Conservation (phyloP, 2,888 invertebrate genomes). For the Carpatolechia fugitivella region DNA sequence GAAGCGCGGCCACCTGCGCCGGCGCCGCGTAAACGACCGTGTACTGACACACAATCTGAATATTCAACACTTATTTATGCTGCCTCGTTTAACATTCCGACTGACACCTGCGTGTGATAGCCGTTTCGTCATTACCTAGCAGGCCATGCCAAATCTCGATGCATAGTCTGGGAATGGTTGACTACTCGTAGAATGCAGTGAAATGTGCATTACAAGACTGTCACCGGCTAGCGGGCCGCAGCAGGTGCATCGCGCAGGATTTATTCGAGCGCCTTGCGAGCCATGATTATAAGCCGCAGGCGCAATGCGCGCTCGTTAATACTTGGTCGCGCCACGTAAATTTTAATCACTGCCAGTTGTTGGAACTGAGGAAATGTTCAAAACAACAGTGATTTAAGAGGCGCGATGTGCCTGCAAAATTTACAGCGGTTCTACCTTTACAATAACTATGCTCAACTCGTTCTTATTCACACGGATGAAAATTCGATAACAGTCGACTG, state of each 20-base stretch:
- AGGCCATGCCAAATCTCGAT: slow-evolving; percentile 31
- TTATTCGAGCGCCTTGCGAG: slow-evolving; percentile 63
- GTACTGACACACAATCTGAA: slow-evolving; percentile 77
- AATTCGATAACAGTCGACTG: slow-evolving; percentile 13
- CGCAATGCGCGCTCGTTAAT: slow-evolving; percentile 73
- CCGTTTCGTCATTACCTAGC: slow-evolving; percentile 49
- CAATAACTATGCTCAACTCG: slow-evolving; percentile 16
- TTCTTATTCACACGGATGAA: slow-evolving; percentile 8
- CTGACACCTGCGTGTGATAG: slow-evolving; percentile 69
- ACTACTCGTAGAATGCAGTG: slow-evolving; percentile 2
- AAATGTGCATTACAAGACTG: slow-evolving; percentile 1
- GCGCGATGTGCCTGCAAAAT: slow-evolving; percentile 42
- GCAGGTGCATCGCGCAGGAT: slow-evolving; percentile 76
- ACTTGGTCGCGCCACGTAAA: slow-evolving; percentile 76
- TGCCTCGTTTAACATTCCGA: slow-evolving; percentile 68
- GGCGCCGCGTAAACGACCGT: slow-evolving; percentile 81
- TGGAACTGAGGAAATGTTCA: slow-evolving; percentile 68
- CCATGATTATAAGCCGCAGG: slow-evolving; percentile 49
- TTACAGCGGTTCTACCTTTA: slow-evolving; percentile 37
- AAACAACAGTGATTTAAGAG: slow-evolving; percentile 74
- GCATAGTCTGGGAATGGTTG: slow-evolving; percentile 19
- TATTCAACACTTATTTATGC: slow-evolving; percentile 75
- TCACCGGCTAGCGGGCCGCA: slow-evolving; percentile 27
- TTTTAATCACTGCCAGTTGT: slow-evolving; percentile 77
- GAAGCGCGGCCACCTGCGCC: slow-evolving; percentile 81